Evolutionary conservation across 2,113 vertebrate genomes (phyloP).

Genomic region (Vulpes vulpes): DNA sequence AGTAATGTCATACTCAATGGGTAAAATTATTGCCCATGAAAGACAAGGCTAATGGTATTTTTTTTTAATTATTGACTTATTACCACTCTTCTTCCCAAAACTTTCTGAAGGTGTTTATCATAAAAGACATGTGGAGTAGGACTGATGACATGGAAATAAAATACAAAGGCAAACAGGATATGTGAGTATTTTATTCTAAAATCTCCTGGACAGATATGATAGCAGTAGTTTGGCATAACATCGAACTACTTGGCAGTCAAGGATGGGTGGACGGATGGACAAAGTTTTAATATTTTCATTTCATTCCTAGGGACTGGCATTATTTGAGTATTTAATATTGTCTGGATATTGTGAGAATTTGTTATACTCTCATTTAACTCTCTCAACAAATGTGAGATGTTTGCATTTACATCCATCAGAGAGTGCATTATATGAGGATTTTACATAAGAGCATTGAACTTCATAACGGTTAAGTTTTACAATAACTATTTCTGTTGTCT

Average conservation of each 20-base stretch:
- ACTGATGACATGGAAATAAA: neutral
- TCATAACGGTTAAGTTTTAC: neutral
- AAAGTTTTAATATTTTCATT: neutral
- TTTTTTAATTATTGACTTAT: neutral
- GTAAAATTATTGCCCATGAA: neutral
- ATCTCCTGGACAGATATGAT: neutral
- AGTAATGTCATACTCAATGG: neutral
- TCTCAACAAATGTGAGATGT: neutral
- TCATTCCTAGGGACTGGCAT: neutral
- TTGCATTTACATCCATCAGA: neutral
- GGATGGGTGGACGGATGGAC: neutral
- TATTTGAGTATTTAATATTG: conserved; percentile 6
- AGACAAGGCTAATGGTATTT: neutral
- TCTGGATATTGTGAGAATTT: neutral
- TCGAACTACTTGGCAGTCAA: neutral
- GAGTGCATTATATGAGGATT: neutral
- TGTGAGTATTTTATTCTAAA: neutral
- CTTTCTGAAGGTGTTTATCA: neutral
- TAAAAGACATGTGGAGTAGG: neutral
- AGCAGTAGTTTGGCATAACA: neutral
- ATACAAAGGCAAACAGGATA: neutral
- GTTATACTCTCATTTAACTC: neutral
- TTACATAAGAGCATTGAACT: neutral
- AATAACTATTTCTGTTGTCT: neutral
- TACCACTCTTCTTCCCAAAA: neutral